These are phyloP conservation scores for Solenopsis invicta DNA, from an alignment of 1,140 invertebrate genomes.

Conservation along the genomic window DNA sequence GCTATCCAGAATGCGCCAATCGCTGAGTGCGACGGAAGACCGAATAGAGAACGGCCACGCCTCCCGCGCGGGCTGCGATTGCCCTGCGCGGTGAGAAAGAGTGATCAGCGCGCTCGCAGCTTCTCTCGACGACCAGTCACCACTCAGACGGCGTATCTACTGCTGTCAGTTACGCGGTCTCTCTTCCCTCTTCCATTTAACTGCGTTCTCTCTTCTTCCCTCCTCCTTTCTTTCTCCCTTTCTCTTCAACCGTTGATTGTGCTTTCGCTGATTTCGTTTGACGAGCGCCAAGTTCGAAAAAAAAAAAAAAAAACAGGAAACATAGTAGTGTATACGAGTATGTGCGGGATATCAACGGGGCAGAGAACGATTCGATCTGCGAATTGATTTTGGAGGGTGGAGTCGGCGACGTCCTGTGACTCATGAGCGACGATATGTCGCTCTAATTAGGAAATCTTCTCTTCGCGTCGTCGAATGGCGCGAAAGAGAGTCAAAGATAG, in stretches of 20 bases:
- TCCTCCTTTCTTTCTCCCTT: background rate
- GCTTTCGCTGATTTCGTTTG: conserved; percentile 10
- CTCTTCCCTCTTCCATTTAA: conserved; percentile 45
- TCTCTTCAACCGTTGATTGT: conserved; percentile 15
- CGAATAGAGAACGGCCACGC: conserved; percentile 75
- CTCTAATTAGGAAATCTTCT: background rate
- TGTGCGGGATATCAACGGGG: background rate
- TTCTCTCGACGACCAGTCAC: conserved; percentile 78
- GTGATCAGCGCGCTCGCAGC: background rate
- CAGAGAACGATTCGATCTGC: conserved; percentile 16
- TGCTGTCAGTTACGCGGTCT: conserved; percentile 67
- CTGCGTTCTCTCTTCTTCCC: background rate
- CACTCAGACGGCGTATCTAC: conserved; percentile 81
- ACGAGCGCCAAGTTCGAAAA: conserved; percentile 25
- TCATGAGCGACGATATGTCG: background rate
- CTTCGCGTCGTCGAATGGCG: background rate
- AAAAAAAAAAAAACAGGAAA: conserved; percentile 49
- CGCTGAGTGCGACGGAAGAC: conserved; percentile 59
- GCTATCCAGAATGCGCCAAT: conserved; percentile 74
- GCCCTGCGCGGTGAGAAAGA: conserved; percentile 67
- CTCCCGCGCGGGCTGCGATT: conserved; percentile 69
- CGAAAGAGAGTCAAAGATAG: background rate
- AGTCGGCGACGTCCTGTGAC: background rate
- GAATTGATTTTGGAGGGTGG: conserved; percentile 41
- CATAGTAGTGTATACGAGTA: background rate